A percentile compares a stretch with the other conserved stretches of the same genome.
Conservation (phyloP, 2,888 invertebrate genomes). For the Cosmia trapezina region DNA sequence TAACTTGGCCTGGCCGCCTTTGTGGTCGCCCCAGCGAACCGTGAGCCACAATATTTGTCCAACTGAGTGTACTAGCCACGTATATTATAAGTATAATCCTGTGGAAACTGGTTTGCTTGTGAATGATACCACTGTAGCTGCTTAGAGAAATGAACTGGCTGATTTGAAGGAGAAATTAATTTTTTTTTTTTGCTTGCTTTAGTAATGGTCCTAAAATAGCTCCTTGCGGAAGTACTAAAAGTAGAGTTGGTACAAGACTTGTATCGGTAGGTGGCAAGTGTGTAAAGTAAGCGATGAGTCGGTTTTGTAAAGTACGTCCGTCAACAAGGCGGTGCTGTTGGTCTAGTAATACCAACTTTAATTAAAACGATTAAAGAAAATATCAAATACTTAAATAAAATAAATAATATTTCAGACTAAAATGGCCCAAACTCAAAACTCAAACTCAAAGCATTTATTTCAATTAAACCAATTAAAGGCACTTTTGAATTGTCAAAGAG, state of each 20-base stretch:
- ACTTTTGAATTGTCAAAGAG: no score
- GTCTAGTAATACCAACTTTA: not conserved
- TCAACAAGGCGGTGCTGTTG: not conserved
- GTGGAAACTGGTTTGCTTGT: conserved; percentile 54
- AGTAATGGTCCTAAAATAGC: not conserved
- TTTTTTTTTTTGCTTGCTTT: conserved; percentile 1
- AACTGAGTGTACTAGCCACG: conserved; percentile 48
- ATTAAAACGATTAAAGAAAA: not conserved
- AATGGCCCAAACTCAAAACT: no score
- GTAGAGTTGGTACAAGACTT: not conserved
- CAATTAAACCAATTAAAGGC: no score
- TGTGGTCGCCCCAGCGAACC: conserved; percentile 59
- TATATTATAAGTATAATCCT: conserved; percentile 54
- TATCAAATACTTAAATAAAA: no score
- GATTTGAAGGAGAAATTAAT: conserved; percentile 15
- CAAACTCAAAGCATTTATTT: no score
- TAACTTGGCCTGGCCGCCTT: conserved; percentile 44
- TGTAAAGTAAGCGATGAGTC: not conserved
- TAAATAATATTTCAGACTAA: not conserved
- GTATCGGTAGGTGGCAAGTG: no score
- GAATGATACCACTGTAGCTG: conserved; percentile 46
- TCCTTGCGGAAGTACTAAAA: not conserved
- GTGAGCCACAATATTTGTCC: conserved; percentile 65
- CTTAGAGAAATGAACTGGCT: conserved; percentile 42
- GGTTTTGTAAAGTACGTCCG: not conserved